Base-by-base conservation (phyloP, 2,113 vertebrate genomes). In the Anseranas semipalmata region DNA sequence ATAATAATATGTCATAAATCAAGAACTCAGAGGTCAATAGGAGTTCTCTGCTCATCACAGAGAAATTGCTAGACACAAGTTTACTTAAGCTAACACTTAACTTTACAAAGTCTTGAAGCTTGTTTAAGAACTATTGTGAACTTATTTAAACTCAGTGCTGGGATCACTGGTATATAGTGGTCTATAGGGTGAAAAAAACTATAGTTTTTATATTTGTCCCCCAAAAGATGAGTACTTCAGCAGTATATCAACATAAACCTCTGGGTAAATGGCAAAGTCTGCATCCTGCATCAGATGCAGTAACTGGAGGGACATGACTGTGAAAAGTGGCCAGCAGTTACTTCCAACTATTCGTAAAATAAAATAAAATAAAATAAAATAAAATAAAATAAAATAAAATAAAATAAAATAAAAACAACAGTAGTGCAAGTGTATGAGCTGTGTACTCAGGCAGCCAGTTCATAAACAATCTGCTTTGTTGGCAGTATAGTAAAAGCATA, bases 1-100 rank as follows among this genome's bases (percentile, higher is more conserved):
- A 89, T 93, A 93, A 78, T 92, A 90, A 86, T 93, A 55, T 22
- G 27, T 60, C 65, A 87, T 93, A 93, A 94, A 88, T 94, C 72
- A 92, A 93, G 73, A 80, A 71, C 60, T 67, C 52, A 52, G 56
- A 90, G 71, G 30, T 90, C 85, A 94, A 33, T 74, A 74, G 33
- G 6, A 1, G 4, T 39, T 94, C 45, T 83, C 50, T 55, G 12
- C 5, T 74, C 33, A 33, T 56, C 62, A 52, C 14, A 84, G n/a
- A 84, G 45, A 90, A 91, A 62, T 55, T 55, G 14, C 60, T 88
- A 67, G 79, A 63, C 9, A 62, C 2, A 56, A 74, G 87, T 74
- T 85, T 85, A 41, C 32, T 78, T 91, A 37, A 81, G 45, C 9
- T 90, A n/a, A 11, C 27, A 65, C 27, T 65, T 65, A 90, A 55